A percentile compares a stretch with the other conserved stretches of the same genome.
Evolutionary conservation across 2,797 vertebrate species (phyloP).

Genomic region (Pampus argenteus): DNA sequence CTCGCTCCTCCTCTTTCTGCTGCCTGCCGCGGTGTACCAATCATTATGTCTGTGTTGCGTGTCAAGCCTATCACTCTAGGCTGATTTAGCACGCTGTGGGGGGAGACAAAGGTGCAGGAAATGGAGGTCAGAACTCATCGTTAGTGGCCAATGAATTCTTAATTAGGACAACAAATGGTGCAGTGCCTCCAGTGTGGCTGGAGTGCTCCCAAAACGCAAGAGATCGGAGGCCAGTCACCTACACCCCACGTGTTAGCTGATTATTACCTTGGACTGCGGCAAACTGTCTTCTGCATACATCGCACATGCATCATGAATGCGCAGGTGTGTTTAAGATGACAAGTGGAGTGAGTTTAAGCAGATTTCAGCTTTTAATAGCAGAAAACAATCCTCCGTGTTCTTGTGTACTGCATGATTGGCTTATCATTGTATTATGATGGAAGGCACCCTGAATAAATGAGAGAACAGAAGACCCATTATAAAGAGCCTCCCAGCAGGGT

Average conservation of each 20-base stretch:
- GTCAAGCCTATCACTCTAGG: slow-evolving; percentile 55
- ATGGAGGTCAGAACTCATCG: slow-evolving; percentile 82
- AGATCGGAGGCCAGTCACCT: slow-evolving; percentile 65
- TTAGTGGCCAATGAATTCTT: slow-evolving; percentile 86
- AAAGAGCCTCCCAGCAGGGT: slow-evolving; percentile 40
- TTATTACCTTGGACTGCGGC: slow-evolving; percentile 53
- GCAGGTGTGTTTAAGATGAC: slow-evolving; percentile 7
- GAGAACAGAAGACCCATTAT: slow-evolving; percentile 19
- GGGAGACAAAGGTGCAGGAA: slow-evolving; percentile 74
- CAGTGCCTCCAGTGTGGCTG: slow-evolving; percentile 72
- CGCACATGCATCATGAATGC: slow-evolving; percentile 2
- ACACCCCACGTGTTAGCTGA: slow-evolving; percentile 47
- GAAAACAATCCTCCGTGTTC: not conserved
- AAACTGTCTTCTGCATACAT: slow-evolving; percentile 34
- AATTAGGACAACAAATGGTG: slow-evolving; percentile 85
- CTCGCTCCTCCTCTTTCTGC: slow-evolving; percentile 39
- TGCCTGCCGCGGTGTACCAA: slow-evolving; percentile 47
- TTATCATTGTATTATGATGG: slow-evolving; percentile 13
- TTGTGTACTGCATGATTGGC: not conserved
- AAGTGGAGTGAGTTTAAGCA: slow-evolving; percentile 6
- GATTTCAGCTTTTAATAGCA: slow-evolving; percentile 27
- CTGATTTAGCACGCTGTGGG: slow-evolving; percentile 68
- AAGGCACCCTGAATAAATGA: slow-evolving; percentile 25
- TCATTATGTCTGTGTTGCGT: slow-evolving; percentile 42
- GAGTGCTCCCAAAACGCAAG: slow-evolving; percentile 64